A percentile compares a stretch with the other conserved stretches of the same genome.
phyloP scores from a whole-genome alignment of 2,888 invertebrate species.

The Liposcelis brunnea region DNA sequence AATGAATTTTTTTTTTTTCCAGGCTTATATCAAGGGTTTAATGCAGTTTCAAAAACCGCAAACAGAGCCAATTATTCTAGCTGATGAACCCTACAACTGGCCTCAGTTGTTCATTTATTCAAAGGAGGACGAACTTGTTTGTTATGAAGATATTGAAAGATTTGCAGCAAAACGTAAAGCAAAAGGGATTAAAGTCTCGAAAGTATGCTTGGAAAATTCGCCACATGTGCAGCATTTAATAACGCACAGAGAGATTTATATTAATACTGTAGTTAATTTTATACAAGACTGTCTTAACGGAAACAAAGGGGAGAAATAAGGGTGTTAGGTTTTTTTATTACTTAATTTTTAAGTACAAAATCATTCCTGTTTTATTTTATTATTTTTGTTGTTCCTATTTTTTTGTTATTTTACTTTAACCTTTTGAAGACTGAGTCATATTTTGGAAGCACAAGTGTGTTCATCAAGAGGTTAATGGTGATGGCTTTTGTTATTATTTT shows the following conservation, averaged over 20 bases:
- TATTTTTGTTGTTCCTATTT: too few relatives aligned
- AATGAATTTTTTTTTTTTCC: conserved; percentile 14
- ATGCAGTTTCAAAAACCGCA: conserved; percentile 28
- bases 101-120: conserved; percentile 60
- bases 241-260: conserved; percentile 41
- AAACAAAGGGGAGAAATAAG: too few relatives aligned
- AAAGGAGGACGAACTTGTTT: conserved; percentile 45
- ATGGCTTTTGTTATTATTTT: too few relatives aligned
- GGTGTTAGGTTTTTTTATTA: too few relatives aligned
- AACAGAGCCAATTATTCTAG: conserved; percentile 39
- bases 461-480: too few relatives aligned
- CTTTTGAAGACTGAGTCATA: too few relatives aligned
- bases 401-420: too few relatives aligned
- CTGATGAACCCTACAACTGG: conserved; percentile 39
- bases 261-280: conserved; percentile 39
- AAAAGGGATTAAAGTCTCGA: background rate
- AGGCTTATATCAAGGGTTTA: conserved; percentile 24
- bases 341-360: too few relatives aligned
- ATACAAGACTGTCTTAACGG: conserved; percentile 35
- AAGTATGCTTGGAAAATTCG: conserved; percentile 41
- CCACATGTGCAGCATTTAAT: conserved; percentile 57
- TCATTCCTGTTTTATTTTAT: too few relatives aligned
- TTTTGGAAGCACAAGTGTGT: too few relatives aligned
- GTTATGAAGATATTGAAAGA: background rate
- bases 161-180: too few relatives aligned